These are phyloP conservation scores for Drepanosiphum platanoidis DNA, from an alignment of 2,888 invertebrate genomes.

Conservation along the genomic window DNA sequence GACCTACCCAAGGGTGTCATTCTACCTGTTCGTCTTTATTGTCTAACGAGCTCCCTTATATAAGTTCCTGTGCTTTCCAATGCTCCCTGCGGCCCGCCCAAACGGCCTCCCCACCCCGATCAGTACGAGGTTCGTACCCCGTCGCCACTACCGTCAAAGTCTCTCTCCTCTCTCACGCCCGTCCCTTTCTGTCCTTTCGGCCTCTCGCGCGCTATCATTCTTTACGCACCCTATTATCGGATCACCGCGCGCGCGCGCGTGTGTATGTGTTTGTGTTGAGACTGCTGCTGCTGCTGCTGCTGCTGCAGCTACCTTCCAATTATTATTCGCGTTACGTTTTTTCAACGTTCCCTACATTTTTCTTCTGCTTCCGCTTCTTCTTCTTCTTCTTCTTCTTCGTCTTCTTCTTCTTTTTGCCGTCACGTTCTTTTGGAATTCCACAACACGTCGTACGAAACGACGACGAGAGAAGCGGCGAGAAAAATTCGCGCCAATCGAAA, in stretches of 20 bases:
- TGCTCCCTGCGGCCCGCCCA: not conserved
- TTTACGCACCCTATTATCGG: slow-evolving; percentile 21
- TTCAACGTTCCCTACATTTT: slow-evolving; percentile 12
- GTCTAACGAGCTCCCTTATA: slow-evolving; percentile 60
- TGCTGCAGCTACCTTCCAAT: slow-evolving; percentile 40
- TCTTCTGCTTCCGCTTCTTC: not conserved
- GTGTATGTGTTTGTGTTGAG: not conserved
- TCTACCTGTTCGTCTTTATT: slow-evolving; percentile 61
- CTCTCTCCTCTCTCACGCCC: not conserved
- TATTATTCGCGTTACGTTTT: slow-evolving; percentile 42
- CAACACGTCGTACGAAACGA: not conserved
- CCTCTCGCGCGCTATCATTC: not conserved
- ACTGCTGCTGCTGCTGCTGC: not conserved
- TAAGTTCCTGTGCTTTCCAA: slow-evolving; percentile 26
- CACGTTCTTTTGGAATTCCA: not conserved
- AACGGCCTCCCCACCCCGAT: not conserved
- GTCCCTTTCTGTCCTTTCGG: not conserved
- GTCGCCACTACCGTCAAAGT: not conserved
- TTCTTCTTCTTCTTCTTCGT: not conserved
- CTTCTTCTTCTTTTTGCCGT: not conserved
- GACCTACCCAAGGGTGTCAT: slow-evolving; percentile 60
- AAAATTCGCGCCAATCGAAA: not conserved
- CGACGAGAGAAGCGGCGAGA: not conserved
- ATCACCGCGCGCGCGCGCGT: not conserved
- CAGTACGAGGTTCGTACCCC: not conserved